These are phyloP conservation scores for Limnodromus scolopaceus DNA, from an alignment of 2,797 vertebrate species.

Conservation along the genomic window DNA sequence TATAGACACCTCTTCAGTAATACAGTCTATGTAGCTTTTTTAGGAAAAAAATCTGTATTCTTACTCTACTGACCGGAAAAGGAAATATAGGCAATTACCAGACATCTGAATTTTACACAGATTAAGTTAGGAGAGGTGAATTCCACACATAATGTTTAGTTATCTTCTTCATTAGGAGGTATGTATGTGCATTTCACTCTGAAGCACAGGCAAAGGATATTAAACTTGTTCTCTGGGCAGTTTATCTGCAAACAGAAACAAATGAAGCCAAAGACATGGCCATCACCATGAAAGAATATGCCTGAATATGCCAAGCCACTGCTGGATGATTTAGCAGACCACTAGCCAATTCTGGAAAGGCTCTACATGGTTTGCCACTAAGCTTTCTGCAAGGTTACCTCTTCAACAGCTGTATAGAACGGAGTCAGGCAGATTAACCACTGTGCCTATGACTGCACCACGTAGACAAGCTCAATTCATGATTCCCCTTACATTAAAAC, in stretches of 20 bases:
- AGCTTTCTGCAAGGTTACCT: background rate
- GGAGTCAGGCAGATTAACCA: background rate
- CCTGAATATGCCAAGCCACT: background rate
- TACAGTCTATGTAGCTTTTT: background rate
- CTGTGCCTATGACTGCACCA: background rate
- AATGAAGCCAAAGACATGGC: background rate
- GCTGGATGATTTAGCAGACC: background rate
- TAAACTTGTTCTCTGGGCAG: background rate
- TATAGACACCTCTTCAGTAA: background rate
- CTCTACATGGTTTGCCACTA: background rate
- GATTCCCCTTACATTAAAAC: background rate
- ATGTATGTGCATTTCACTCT: background rate
- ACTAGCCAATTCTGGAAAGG: background rate
- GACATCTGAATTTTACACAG: background rate
- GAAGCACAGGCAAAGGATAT: constrained; percentile 10
- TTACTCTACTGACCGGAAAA: background rate
- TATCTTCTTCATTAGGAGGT: background rate
- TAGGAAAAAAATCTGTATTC: background rate
- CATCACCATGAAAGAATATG: background rate
- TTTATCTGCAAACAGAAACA: constrained; percentile 12
- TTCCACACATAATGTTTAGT: background rate
- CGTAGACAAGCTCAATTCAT: background rate
- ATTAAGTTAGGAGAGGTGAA: background rate
- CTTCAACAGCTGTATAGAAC: background rate
- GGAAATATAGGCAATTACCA: background rate